These are phyloP conservation scores for Xiphydria camelus DNA, from an alignment of 2,888 invertebrate species.

Conservation along the genomic window DNA sequence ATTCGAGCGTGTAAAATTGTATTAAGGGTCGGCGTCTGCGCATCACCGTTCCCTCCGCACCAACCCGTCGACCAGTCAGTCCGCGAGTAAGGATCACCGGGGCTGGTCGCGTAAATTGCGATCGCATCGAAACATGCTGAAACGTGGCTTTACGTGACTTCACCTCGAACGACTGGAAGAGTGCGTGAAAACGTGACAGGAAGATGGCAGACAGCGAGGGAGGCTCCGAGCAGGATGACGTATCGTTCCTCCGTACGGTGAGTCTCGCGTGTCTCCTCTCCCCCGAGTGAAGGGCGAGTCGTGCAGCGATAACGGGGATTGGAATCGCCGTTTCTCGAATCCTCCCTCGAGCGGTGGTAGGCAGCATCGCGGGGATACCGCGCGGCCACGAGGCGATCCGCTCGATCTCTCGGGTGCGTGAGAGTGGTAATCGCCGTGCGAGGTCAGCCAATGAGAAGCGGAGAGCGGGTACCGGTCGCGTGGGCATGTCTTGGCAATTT, in stretches of 20 bases:
- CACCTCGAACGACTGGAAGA: slow-evolving; percentile 5
- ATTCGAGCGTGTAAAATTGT: slow-evolving; percentile 35
- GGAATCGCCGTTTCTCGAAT: background rate
- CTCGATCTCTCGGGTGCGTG: slow-evolving; percentile 1
- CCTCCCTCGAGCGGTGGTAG: no score
- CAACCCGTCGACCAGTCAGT: slow-evolving; percentile 16
- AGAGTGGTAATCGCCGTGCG: no score
- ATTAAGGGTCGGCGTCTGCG: slow-evolving; percentile 29
- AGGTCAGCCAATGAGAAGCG: no score
- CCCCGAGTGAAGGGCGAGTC: no score
- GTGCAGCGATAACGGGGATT: no score
- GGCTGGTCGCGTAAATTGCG: slow-evolving; percentile 23
- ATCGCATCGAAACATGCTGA: slow-evolving; percentile 15
- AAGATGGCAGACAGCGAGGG: slow-evolving; percentile 91
- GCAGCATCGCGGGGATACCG: no score
- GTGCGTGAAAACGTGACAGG: slow-evolving; percentile 3
- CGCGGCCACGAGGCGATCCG: slow-evolving; percentile 8
- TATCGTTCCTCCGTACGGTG: slow-evolving; percentile 98
- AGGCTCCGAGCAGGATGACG: slow-evolving; percentile 99
- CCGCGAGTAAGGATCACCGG: slow-evolving; percentile 19
- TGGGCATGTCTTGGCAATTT: no score
- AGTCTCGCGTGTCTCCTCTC: slow-evolving; percentile 59
- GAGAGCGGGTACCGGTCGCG: no score
- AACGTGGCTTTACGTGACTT: slow-evolving; percentile 7
- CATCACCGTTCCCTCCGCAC: background rate